Base-by-base conservation (phyloP, 2,797 vertebrate species). In the Agapornis canus region DNA sequence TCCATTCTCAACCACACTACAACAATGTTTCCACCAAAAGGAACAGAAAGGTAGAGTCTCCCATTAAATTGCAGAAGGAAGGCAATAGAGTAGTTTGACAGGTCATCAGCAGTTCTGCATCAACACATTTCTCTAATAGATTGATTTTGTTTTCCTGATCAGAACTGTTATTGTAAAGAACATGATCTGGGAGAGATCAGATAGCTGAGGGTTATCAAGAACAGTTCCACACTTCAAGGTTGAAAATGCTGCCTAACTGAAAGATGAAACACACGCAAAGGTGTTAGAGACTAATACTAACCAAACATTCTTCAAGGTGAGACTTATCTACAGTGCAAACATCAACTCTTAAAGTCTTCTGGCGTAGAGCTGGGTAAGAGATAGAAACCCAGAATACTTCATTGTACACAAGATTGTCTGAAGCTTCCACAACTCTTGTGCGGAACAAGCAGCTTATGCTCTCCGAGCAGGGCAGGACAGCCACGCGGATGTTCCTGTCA, bases 281-380 rank as follows among this genome's bases (percentile, higher is more conserved):
- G 8, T 29, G 75, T 25, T 52, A 88, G 66, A 95, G 26, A 49
- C 4, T 21, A 65, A 64, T 16, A 95, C 99, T 97, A 45, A 99
- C 99, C 98, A 99, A 97, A 97, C 99, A 99, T 43, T 99, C 98
- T 81, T 99, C 99, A 18, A 97, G 96, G 65, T 98, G 98, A 75
- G 98, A 98, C 77, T 95, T 97, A 96, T 98, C 95, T 65, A 98
- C 98, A 95, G 96, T 95, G 96, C 99, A 99, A 94, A 99, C 96
- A 35, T 99, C 99, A 0, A 99, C 97, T 77, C 99, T 98, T 71
- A 99, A 98, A 22, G 99, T 99, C 96, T 99, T 99, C 96, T 99
- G 99, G 94, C 98, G 98, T 93, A 99, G 94, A 80, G 98, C 98
- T 4, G 93, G 95, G 77, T 98, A 98, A 92, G 99, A 98, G 86